Evolutionary conservation across 2,888 invertebrate genomes (phyloP).

Genomic region (Calliphora vomitoria): DNA sequence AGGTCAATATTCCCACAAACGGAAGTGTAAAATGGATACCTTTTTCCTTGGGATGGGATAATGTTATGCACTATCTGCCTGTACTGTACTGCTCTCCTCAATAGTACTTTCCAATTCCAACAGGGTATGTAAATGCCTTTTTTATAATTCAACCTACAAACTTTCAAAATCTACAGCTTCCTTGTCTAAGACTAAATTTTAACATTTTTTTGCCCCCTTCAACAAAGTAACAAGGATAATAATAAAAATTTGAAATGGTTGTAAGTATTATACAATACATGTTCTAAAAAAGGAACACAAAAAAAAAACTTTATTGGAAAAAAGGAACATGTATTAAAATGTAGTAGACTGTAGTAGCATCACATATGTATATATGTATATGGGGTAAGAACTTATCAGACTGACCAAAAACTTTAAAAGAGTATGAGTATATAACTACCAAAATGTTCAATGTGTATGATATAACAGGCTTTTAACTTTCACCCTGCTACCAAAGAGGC

Average conservation of each 20-base stretch:
- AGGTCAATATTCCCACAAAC: no score
- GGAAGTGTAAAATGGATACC: no score
- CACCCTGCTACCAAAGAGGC: conserved; percentile 1
- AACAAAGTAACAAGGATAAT: background rate
- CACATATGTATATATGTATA: background rate
- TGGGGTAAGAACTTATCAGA: background rate
- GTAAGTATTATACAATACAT: background rate
- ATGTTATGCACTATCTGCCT: no score
- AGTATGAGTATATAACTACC: background rate
- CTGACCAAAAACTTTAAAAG: background rate
- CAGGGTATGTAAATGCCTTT: no score
- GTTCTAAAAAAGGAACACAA: background rate
- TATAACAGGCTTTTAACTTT: conserved; percentile 42
- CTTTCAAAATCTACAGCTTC: no score
- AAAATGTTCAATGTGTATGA: background rate
- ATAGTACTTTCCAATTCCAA: no score
- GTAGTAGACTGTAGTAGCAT: background rate
- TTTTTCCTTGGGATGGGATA: no score
- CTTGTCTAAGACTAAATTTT: no score
- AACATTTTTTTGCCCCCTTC: background rate
- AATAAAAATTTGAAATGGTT: conserved; percentile 45
- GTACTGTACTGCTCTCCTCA: no score
- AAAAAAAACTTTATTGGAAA: conserved; percentile 1
- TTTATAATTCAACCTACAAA: no score
- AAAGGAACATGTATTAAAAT: background rate